Conservation (phyloP, 2,797 vertebrate genomes). For the Crypturellus tataupa region DNA sequence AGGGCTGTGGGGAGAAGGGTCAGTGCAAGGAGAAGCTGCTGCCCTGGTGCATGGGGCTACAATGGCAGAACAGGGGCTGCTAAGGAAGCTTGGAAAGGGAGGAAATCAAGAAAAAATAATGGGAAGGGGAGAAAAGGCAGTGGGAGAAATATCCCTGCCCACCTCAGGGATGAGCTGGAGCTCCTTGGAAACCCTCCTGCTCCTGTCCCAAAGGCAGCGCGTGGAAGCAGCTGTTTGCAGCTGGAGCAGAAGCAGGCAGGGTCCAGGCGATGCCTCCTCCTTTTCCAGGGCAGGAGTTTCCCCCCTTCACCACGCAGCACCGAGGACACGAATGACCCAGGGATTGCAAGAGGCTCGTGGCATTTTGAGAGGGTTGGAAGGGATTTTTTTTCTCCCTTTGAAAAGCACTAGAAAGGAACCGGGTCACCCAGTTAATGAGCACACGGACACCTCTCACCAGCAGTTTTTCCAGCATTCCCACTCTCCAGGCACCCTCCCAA, state of each 20-base stretch:
- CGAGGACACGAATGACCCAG: not conserved
- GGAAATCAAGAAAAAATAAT: not conserved
- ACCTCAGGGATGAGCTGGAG: not conserved
- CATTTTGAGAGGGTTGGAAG: rapidly evolving
- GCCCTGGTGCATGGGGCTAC: not conserved
- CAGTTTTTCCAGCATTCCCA: not conserved
- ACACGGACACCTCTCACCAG: not conserved
- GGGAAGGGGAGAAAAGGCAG: not conserved
- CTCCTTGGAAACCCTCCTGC: not conserved
- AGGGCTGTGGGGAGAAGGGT: rapidly evolving
- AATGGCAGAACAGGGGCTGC: not conserved
- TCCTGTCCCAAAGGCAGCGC: not conserved
- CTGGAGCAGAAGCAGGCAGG: no score
- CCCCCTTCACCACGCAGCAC: not conserved
- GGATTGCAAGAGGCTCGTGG: not conserved
- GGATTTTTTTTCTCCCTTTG: not conserved
- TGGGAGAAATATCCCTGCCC: not conserved
- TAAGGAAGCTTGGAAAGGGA: not conserved
- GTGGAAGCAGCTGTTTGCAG: no score
- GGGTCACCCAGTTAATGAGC: not conserved
- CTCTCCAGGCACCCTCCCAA: not conserved
- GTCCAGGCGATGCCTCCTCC: not conserved
- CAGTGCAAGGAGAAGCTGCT: not conserved
- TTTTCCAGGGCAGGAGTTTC: not conserved
- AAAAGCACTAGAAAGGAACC: not conserved